Conservation (phyloP, 2,888 invertebrate genomes). For the Cantharis rufa region DNA sequence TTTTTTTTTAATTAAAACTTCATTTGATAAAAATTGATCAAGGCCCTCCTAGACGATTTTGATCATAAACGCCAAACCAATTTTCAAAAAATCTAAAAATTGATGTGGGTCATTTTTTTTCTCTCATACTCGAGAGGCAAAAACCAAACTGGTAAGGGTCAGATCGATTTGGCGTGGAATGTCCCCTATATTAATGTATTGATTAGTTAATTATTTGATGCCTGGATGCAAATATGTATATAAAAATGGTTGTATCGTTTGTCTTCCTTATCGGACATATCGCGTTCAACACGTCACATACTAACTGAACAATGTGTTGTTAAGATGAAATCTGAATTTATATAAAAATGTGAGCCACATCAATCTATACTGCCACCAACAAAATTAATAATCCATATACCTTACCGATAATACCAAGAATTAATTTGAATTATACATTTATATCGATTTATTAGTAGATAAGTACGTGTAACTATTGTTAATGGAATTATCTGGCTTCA, state of each 20-base stretch:
- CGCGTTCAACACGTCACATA: slow-evolving; percentile 43
- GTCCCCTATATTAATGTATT: neutral
- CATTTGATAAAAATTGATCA: too few species aligned
- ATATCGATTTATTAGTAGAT: neutral
- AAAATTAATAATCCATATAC: neutral
- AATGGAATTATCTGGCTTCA: neutral
- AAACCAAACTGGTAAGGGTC: too few species aligned
- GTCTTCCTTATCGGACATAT: slow-evolving; percentile 49
- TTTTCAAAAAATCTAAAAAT: too few species aligned
- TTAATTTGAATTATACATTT: neutral
- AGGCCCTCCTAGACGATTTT: too few species aligned
- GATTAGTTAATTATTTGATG: neutral
- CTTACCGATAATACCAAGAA: neutral
- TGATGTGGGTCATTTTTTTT: too few species aligned
- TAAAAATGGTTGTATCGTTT: slow-evolving; percentile 39
- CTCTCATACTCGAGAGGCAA: too few species aligned
- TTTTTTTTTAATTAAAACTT: too few species aligned
- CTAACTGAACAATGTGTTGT: slow-evolving; percentile 48
- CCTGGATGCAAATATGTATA: neutral
- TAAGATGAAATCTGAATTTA: slow-evolving; percentile 47
- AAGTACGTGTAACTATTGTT: neutral
- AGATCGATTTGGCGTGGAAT: too few species aligned
- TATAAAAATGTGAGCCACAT: slow-evolving; percentile 19
- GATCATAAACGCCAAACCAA: too few species aligned
- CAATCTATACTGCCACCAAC: neutral